Evolutionary conservation across 2,888 invertebrate genomes (phyloP), one percentile per base, ranked within the genome.

Genomic region (Hemistola chrysoprasaria): DNA sequence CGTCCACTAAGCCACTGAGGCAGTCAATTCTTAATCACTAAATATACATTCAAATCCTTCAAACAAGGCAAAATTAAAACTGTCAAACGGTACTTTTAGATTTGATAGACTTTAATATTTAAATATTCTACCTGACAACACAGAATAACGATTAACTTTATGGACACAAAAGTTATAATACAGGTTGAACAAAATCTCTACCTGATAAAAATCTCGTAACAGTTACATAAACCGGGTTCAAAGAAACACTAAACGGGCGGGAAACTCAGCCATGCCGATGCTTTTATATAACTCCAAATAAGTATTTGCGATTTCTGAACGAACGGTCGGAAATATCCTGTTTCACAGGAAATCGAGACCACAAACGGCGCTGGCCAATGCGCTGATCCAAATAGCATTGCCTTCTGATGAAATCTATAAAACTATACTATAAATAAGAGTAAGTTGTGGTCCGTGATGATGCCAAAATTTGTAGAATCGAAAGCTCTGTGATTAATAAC

Each of bases 261-360:
- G 45, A 50, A 47, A 41, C 45, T 36, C 39, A 37, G 30, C 29
- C 28, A 40, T 34, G 24, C 26, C 21, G 21, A 21, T 11, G 11
- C 22, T 11, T 30, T 25, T 21, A 16, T 11, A 21, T 8, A 28
- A 25, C 11, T 20, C 8, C n/a, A 32, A 53, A 53, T 55, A 52
- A 54, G 50, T 50, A 57, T 59, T 63, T 47, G 48, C 59, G 55
- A 60, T 62, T 61, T 70, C 62, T 65, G 56, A 54, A 45, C 57
- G 61, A 51, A 61, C 56, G 55, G 54, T 55, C 60, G 62, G 62
- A 69, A 70, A 72, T 73, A 75, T 75, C 72, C 75, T 63, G 68
- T 66, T 65, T 60, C 51, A 41, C 61, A 66, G 72, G 75, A 75
- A 75, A 77, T 72, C 61, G 61, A 67, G 61, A 64, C 71, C 72